Conservation (phyloP, 2,797 vertebrate species). For the Gymnothorax reevesii region DNA sequence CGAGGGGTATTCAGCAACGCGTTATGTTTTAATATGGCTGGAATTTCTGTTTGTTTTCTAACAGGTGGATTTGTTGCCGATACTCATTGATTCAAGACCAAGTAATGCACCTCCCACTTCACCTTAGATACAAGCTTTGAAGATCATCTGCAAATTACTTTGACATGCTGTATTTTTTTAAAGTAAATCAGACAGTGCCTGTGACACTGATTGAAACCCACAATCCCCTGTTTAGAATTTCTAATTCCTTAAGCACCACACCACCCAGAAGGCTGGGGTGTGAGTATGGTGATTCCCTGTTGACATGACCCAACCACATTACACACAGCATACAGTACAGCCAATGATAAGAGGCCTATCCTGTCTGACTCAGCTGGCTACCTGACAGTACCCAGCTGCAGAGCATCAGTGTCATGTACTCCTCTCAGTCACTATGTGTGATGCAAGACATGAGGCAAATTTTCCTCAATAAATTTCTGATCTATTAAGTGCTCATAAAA, state of each 20-base stretch:
- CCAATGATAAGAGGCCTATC: conserved; percentile 44
- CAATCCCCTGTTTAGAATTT: background rate
- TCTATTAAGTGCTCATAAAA: conserved; percentile 57
- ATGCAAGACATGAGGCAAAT: conserved; percentile 72
- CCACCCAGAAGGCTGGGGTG: background rate
- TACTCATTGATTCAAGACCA: background rate
- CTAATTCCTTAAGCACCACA: background rate
- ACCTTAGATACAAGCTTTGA: background rate
- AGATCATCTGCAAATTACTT: background rate
- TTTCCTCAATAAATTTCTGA: conserved; percentile 71
- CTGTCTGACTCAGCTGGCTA: conserved; percentile 47
- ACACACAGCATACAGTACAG: conserved; percentile 20
- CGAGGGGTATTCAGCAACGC: too few relatives aligned
- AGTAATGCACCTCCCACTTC: background rate
- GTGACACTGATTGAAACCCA: background rate
- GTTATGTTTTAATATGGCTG: too few relatives aligned
- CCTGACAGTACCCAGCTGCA: conserved; percentile 64
- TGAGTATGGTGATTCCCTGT: background rate
- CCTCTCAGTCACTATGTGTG: conserved; percentile 70
- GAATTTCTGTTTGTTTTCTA: too few relatives aligned
- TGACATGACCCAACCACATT: background rate
- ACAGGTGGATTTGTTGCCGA: too few relatives aligned
- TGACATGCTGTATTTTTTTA: background rate
- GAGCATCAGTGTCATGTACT: conserved; percentile 68
- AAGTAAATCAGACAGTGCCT: background rate